phyloP scores from a whole-genome alignment of 1,140 invertebrate genomes.

The Ostrea edulis region DNA sequence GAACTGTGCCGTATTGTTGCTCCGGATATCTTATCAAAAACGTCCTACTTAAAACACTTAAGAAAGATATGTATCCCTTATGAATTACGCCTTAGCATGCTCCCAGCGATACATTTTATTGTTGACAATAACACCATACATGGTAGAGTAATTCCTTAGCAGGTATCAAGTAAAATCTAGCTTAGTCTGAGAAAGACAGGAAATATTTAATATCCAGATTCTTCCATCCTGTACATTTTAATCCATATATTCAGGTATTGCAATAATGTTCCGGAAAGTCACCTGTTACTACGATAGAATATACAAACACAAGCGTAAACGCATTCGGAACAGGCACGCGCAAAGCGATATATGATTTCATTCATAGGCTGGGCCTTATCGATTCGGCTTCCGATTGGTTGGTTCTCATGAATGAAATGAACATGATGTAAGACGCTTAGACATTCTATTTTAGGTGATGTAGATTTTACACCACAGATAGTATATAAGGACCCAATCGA shows the following conservation, averaged over 20 bases:
- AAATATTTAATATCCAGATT: conserved; percentile 28
- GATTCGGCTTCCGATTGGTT: conserved; percentile 22
- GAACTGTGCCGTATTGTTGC: background rate
- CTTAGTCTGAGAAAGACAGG: background rate
- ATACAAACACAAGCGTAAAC: conserved; percentile 34
- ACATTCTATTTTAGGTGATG: conserved; percentile 30
- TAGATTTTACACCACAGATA: conserved; percentile 24
- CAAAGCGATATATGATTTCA: conserved; percentile 9
- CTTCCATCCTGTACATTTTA: background rate
- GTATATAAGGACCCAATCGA: background rate
- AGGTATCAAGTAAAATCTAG: background rate
- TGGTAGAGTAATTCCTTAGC: conserved; percentile 4
- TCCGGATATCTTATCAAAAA: background rate
- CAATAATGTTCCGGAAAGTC: conserved; percentile 18
- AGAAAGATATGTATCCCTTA: no score
- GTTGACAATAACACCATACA: background rate
- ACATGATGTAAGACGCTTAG: conserved; percentile 21
- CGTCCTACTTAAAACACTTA: background rate
- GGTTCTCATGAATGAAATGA: conserved; percentile 24
- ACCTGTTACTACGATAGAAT: conserved; percentile 32
- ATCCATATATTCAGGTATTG: background rate
- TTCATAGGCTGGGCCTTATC: conserved; percentile 33
- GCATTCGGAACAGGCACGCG: conserved; percentile 2
- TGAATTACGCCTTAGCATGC: no score
- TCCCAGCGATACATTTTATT: no score